These are phyloP conservation scores for Hydropsyche betteni DNA, from an alignment of 2,888 invertebrate species.

Conservation along the genomic window DNA sequence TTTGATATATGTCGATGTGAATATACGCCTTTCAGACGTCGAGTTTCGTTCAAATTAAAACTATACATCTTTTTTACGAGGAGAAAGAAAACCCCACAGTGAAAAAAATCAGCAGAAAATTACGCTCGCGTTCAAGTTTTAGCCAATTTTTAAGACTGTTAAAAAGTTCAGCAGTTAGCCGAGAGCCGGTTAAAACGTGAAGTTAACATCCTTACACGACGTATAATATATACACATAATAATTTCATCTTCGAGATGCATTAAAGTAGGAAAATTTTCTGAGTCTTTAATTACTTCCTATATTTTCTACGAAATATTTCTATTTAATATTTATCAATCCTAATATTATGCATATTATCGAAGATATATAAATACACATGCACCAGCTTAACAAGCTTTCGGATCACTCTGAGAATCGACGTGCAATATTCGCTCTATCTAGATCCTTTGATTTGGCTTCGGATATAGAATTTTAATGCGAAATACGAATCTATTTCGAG, in stretches of 20 bases:
- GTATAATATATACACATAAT: too few species aligned
- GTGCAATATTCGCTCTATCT: neutral
- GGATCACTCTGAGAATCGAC: neutral
- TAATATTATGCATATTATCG: too few species aligned
- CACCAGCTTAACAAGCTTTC: neutral
- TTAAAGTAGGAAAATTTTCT: too few species aligned
- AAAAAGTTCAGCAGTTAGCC: constrained; percentile 21
- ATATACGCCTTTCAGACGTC: neutral
- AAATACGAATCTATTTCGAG: too few species aligned
- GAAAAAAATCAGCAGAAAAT: constrained; percentile 14
- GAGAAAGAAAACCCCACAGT: neutral
- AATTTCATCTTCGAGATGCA: too few species aligned
- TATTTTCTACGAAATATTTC: too few species aligned
- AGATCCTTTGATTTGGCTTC: neutral
- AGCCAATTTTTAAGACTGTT: constrained; percentile 25
- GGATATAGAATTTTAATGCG: neutral
- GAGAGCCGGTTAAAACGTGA: constrained; percentile 8
- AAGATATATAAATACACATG: too few species aligned
- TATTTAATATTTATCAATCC: too few species aligned
- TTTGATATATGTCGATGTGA: neutral
- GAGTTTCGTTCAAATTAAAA: constrained; percentile 1
- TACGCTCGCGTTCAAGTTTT: constrained; percentile 3
- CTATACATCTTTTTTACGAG: constrained; percentile 27
- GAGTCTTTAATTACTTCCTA: too few species aligned
- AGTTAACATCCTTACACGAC: neutral